phyloP scores from a whole-genome alignment of 1,140 invertebrate species.

The Trinorchestia longiramus region DNA sequence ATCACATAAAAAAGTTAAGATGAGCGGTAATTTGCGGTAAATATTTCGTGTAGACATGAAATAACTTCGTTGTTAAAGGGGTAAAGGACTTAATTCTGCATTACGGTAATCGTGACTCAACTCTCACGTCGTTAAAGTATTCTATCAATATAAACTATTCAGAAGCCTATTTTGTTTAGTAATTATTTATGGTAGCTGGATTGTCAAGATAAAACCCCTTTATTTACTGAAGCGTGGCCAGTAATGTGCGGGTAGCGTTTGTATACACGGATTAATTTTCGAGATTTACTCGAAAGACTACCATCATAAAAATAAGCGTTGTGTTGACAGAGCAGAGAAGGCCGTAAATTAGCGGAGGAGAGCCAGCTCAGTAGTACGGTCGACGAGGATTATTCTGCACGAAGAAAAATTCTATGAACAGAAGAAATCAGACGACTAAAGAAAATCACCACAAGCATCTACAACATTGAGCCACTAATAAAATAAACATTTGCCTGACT shows the following conservation, averaged over 20 bases:
- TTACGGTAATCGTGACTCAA: no score
- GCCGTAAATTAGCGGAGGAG: not conserved
- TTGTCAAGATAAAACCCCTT: not conserved
- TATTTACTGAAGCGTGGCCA: not conserved
- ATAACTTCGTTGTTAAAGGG: no score
- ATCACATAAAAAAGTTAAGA: no score
- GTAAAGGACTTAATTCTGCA: no score
- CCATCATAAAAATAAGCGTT: not conserved
- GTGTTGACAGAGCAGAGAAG: not conserved
- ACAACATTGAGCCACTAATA: no score
- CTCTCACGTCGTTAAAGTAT: no score
- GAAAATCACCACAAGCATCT: no score
- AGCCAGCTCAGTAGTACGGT: not conserved
- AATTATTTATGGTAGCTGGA: not conserved
- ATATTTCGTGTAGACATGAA: no score
- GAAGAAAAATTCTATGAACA: not conserved
- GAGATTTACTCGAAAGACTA: not conserved
- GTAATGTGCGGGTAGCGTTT: not conserved
- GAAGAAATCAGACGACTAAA: not conserved
- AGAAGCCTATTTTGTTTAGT: not conserved
- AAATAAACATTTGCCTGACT: no score
- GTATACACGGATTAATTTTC: not conserved
- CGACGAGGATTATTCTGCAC: not conserved
- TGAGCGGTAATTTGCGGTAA: no score
- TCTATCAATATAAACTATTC: not conserved